These are phyloP conservation scores for Acleris literana DNA, from an alignment of 2,888 invertebrate species.

Conservation along the genomic window DNA sequence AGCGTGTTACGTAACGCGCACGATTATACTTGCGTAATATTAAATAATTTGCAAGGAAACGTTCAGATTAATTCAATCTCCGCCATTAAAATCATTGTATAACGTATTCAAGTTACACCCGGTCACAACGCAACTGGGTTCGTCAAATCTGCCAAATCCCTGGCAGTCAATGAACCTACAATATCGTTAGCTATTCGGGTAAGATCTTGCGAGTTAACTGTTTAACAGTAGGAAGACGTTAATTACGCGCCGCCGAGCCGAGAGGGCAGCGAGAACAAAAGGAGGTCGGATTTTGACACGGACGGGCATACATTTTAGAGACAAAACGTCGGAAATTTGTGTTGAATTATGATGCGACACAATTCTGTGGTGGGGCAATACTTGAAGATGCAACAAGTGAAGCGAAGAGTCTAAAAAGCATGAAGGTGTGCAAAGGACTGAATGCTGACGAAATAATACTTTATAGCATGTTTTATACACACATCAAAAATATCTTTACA, in stretches of 20 bases:
- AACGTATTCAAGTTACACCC: slow-evolving; percentile 5
- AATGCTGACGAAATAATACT: not conserved
- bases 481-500: too few species aligned
- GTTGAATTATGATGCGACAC: slow-evolving; percentile 1
- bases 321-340: slow-evolving; percentile 22
- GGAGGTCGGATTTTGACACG: slow-evolving; percentile 43
- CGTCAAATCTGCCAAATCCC: slow-evolving; percentile 7
- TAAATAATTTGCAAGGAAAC: slow-evolving; percentile 6
- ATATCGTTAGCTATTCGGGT: slow-evolving; percentile 9
- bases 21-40: slow-evolving; percentile 15
- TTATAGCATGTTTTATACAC: not conserved
- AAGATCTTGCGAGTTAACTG: slow-evolving; percentile 14
- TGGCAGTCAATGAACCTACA: slow-evolving; percentile 28
- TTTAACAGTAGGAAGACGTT: slow-evolving; percentile 22
- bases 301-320: slow-evolving; percentile 17
- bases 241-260: slow-evolving; percentile 26
- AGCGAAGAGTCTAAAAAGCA: slow-evolving; percentile 9
- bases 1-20: slow-evolving; percentile 15
- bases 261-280: slow-evolving; percentile 43
- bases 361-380: not conserved
- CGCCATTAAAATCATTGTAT: slow-evolving; percentile 17
- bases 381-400: slow-evolving; percentile 12
- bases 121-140: slow-evolving; percentile 3
- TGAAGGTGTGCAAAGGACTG: not conserved
- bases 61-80: not conserved